Conservation (phyloP, 92 coral and sea anemone species). For the Epizoanthus scotinus region DNA sequence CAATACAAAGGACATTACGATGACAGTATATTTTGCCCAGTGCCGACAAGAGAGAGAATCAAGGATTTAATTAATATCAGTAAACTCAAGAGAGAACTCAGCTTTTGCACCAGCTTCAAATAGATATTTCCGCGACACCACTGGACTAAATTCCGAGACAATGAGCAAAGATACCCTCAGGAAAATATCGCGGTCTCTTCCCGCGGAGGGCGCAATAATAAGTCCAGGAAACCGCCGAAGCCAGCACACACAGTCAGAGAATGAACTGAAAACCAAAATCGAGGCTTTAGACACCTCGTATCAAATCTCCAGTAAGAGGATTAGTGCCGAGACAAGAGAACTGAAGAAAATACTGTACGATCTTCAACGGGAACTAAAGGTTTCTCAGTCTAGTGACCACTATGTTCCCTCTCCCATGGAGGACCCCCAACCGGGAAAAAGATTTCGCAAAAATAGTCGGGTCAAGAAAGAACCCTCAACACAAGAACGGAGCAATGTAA, state of each 20-base stretch:
- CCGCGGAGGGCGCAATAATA: slow-evolving; percentile 33
- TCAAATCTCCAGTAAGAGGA: slow-evolving; percentile 65
- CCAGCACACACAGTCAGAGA: slow-evolving; percentile 59
- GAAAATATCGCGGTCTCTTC: slow-evolving; percentile 43
- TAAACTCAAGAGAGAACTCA: background rate
- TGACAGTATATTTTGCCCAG: slow-evolving; percentile 7
- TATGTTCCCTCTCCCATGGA: slow-evolving; percentile 58
- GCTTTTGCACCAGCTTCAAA: too few relatives aligned
- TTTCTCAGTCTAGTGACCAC: slow-evolving; percentile 45
- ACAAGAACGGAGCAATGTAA: slow-evolving; percentile 32
- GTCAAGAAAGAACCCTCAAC: slow-evolving; percentile 35
- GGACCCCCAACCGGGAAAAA: slow-evolving; percentile 25
- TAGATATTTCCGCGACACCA: background rate
- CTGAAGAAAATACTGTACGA: slow-evolving; percentile 63
- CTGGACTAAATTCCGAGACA: background rate
- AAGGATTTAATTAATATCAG: slow-evolving; percentile 14
- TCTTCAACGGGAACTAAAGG: slow-evolving; percentile 57
- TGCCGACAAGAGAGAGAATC: background rate
- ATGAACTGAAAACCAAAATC: slow-evolving; percentile 66
- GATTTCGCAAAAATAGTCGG: slow-evolving; percentile 33
- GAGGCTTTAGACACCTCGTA: slow-evolving; percentile 68
- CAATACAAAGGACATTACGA: slow-evolving; percentile 5
- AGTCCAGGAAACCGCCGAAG: slow-evolving; percentile 39
- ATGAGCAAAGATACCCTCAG: slow-evolving; percentile 36
- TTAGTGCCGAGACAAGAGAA: slow-evolving; percentile 67